These are phyloP conservation scores for Salticus scenicus DNA, from an alignment of 2,888 invertebrate species.

Conservation along the genomic window DNA sequence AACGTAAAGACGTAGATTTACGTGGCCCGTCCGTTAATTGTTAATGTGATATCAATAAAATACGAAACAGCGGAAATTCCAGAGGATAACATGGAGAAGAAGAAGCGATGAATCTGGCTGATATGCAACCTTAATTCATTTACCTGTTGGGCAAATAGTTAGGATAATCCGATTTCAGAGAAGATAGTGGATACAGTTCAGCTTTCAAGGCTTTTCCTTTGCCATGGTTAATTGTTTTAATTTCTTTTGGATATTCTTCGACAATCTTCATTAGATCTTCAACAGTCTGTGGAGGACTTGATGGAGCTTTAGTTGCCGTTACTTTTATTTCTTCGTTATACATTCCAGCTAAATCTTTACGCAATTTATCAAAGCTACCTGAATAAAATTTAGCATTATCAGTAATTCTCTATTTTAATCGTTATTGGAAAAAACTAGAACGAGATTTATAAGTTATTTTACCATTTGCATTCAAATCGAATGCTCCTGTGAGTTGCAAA, in stretches of 20 bases:
- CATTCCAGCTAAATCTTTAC: slow-evolving; percentile 57
- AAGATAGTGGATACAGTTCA: slow-evolving; percentile 57
- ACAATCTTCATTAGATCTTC: slow-evolving; percentile 65
- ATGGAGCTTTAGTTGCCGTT: slow-evolving; percentile 57
- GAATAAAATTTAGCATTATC: neutral
- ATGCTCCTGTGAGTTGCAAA: slow-evolving; percentile 61
- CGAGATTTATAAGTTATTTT: neutral
- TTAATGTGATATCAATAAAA: too few species aligned
- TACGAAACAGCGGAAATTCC: too few species aligned
- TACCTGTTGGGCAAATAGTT: slow-evolving; percentile 65
- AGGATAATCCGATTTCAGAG: slow-evolving; percentile 48
- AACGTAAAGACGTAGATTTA: too few species aligned
- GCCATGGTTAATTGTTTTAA: slow-evolving; percentile 46
- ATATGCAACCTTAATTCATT: too few species aligned
- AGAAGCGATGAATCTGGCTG: too few species aligned
- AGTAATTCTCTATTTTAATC: neutral
- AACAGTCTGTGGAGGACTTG: slow-evolving; percentile 65
- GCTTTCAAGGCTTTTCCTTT: slow-evolving; percentile 65
- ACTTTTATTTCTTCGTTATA: slow-evolving; percentile 65
- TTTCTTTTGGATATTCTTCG: slow-evolving; percentile 58
- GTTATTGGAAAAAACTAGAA: neutral
- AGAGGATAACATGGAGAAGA: too few species aligned
- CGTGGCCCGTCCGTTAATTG: too few species aligned
- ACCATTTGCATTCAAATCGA: slow-evolving; percentile 68
- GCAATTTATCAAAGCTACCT: slow-evolving; percentile 68